Evolutionary conservation across 2,888 invertebrate species (phyloP), one percentile per base, ranked within the genome.

Genomic region (Chouioia cunea): DNA sequence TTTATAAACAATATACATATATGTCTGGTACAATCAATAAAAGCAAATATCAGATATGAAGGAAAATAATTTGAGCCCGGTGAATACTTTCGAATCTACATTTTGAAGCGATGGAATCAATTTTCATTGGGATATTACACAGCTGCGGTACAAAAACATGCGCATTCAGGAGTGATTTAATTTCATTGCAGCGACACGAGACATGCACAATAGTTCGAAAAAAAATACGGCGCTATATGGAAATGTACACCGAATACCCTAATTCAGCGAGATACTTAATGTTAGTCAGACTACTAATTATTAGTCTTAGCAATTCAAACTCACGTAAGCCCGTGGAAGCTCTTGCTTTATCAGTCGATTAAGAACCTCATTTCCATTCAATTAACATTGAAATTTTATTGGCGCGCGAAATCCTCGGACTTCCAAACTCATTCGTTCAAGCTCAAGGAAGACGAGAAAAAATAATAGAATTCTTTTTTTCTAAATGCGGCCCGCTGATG

Each of bases 321-420:
- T 12, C 20, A 15, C 4, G 12, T 1, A 23, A 20, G 4, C 43
- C 6, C 23, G 22, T 18, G 43, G 27, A 54, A 54, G 47, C 48
- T 48, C 16, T 27, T 36, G 12, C 2, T 23, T 18, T 44, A 0
- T 18, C 12, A 46, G 46, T 50, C 36, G 16, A 58, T 69, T 64
- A 53, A 69, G 58, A 57, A 56, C 58, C 52, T 52, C 53, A 58
- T 64, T 64, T 69, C 52, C 52, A 27, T 69, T 69, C 52, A 47
- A 69, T 64, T 64, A 53, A 53, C 52, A 44, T 44, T 43, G 4
- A 27, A 20, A 63, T 20, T 50, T 63, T 58, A 64, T 47, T 58
- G 57, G 18, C 44, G 20, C 23, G 22, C 20, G 12, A 52, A 50
- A 47, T 15, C 22, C 20, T 18, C 36, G 15, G 23, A 65, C 23